Conservation (phyloP, 2,888 invertebrate genomes). For the Hecatera dysodea region DNA sequence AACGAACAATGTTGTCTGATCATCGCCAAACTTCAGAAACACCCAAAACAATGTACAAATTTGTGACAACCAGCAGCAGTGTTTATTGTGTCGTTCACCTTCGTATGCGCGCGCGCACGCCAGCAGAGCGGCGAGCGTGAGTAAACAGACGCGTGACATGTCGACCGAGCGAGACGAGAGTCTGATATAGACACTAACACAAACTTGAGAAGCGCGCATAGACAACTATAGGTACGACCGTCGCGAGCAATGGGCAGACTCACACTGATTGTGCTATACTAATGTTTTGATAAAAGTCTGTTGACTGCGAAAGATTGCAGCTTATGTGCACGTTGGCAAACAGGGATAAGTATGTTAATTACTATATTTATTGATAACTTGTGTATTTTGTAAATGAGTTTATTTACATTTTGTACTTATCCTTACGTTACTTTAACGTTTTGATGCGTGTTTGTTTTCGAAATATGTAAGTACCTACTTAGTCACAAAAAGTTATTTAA, state of each 20-base stretch:
- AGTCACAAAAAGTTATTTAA: background rate
- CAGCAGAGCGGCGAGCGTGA: conserved; percentile 73
- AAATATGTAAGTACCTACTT: background rate
- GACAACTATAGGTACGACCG: conserved; percentile 21
- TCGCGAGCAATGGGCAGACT: conserved; percentile 31
- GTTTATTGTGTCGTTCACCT: conserved; percentile 75
- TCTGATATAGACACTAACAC: conserved; percentile 26
- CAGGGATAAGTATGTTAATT: conserved; percentile 21
- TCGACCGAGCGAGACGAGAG: conserved; percentile 29
- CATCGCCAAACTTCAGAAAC: conserved; percentile 64
- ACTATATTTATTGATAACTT: conserved; percentile 3
- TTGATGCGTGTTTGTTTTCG: background rate
- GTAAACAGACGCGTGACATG: conserved; percentile 72
- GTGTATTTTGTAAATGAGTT: background rate
- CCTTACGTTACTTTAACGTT: background rate
- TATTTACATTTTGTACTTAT: background rate
- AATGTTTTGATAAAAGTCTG: conserved; percentile 78
- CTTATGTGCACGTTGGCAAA: conserved; percentile 45
- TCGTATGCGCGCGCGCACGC: conserved; percentile 73
- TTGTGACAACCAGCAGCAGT: conserved; percentile 66
- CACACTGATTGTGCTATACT: conserved; percentile 56
- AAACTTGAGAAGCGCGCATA: conserved; percentile 5
- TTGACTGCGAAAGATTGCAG: conserved; percentile 79
- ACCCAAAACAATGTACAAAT: conserved; percentile 67
- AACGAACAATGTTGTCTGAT: background rate